Conservation (phyloP, 2,797 vertebrate genomes). For the Falco columbarius region DNA sequence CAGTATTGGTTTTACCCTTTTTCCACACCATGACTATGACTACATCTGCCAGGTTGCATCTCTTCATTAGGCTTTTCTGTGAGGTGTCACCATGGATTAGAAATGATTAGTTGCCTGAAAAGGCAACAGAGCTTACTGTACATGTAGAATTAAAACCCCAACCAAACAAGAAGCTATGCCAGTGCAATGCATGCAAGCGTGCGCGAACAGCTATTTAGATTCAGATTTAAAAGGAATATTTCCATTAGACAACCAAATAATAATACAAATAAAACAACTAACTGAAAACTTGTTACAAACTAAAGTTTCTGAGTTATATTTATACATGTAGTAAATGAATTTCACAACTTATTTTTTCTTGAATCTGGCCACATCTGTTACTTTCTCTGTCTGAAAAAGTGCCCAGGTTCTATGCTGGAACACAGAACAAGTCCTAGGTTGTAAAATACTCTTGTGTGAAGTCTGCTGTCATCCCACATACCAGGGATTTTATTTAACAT, state of each 20-base stretch:
- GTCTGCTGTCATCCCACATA: background rate
- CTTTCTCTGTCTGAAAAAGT: background rate
- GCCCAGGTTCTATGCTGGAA: background rate
- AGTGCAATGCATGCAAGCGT: background rate
- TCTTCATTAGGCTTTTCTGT: background rate
- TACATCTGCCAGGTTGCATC: background rate
- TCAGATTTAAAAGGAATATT: background rate
- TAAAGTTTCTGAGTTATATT: background rate
- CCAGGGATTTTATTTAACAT: background rate
- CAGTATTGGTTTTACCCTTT: background rate
- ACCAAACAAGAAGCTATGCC: background rate
- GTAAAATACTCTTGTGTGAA: background rate
- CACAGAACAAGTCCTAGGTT: background rate
- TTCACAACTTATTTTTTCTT: background rate
- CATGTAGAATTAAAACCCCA: background rate
- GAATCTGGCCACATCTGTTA: background rate
- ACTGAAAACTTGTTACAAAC: background rate
- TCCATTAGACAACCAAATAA: background rate
- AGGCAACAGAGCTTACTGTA: background rate
- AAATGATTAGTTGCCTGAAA: background rate
- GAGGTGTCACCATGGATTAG: background rate
- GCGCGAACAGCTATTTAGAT: background rate
- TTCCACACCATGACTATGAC: fast-evolving
- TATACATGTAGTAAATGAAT: background rate
- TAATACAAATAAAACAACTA: background rate